These are phyloP conservation scores for Nemotelus nigrinus DNA, from an alignment of 2,888 invertebrate genomes.

Conservation along the genomic window DNA sequence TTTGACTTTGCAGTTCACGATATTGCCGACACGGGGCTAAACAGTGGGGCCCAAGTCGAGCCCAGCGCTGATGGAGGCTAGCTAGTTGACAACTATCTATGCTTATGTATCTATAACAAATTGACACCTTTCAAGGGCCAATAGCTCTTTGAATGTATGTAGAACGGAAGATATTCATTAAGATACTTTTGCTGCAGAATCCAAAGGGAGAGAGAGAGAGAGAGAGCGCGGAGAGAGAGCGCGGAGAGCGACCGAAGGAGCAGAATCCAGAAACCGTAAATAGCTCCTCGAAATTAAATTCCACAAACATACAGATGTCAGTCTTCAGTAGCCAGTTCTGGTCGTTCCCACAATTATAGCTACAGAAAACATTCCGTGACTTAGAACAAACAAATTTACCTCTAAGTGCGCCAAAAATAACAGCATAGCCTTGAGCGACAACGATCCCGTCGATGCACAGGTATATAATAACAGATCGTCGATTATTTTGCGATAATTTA, in stretches of 20 bases:
- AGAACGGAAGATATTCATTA: constrained; percentile 38
- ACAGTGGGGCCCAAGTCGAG: constrained; percentile 3
- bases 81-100: not conserved
- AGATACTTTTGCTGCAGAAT: not conserved
- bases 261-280: too few species aligned
- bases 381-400: not conserved
- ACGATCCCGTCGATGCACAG: not conserved
- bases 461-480: not conserved
- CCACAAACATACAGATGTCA: too few species aligned
- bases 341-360: too few species aligned
- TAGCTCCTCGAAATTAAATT: too few species aligned
- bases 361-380: too few species aligned
- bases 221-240: too few species aligned
- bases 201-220: too few species aligned
- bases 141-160: constrained; percentile 13
- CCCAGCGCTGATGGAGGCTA: not conserved
- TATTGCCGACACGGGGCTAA: too few species aligned
- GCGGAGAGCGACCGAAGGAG: too few species aligned
- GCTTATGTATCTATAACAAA: constrained; percentile 21
- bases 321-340: too few species aligned
- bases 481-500: not conserved
- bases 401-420: not conserved
- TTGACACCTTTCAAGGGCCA: constrained; percentile 42
- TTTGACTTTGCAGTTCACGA: not conserved
- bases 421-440: not conserved